These are phyloP conservation scores for Microtus richardsoni DNA, from an alignment of 2,113 vertebrate species.

Conservation along the genomic window DNA sequence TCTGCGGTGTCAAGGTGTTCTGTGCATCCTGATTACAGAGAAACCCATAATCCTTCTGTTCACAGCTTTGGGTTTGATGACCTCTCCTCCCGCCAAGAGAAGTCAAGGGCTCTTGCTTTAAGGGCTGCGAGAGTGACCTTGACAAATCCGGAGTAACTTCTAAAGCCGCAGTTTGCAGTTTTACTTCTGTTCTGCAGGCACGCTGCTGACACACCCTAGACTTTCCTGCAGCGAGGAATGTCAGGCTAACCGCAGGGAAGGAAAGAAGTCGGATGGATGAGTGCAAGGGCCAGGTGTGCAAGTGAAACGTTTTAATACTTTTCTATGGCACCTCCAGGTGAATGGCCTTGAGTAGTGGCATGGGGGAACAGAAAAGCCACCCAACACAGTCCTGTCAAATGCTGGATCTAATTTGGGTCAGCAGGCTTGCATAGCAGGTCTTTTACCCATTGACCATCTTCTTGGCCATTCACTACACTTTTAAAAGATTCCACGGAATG, in stretches of 20 bases:
- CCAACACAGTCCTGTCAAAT: neutral
- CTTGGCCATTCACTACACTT: neutral
- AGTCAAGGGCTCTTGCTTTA: neutral
- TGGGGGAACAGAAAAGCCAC: neutral
- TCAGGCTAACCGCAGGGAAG: neutral
- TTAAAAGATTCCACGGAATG: slow-evolving; percentile 25
- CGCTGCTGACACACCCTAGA: neutral
- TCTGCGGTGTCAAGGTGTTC: neutral
- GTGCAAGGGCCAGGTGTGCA: neutral
- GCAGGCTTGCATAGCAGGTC: neutral
- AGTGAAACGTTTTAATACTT: neutral
- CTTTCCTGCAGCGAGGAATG: neutral
- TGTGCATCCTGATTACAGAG: neutral
- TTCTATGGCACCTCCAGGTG: neutral
- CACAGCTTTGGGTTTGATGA: neutral
- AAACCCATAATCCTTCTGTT: neutral
- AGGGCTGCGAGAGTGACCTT: neutral
- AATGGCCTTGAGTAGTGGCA: neutral
- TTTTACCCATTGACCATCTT: neutral
- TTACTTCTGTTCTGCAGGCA: neutral
- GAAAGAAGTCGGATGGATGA: neutral
- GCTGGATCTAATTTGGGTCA: neutral
- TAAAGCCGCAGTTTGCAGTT: neutral
- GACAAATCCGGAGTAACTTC: neutral
- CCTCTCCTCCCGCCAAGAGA: neutral